Base-by-base conservation (phyloP, 1,140 invertebrate genomes). In the Tigriopus japonicus region DNA sequence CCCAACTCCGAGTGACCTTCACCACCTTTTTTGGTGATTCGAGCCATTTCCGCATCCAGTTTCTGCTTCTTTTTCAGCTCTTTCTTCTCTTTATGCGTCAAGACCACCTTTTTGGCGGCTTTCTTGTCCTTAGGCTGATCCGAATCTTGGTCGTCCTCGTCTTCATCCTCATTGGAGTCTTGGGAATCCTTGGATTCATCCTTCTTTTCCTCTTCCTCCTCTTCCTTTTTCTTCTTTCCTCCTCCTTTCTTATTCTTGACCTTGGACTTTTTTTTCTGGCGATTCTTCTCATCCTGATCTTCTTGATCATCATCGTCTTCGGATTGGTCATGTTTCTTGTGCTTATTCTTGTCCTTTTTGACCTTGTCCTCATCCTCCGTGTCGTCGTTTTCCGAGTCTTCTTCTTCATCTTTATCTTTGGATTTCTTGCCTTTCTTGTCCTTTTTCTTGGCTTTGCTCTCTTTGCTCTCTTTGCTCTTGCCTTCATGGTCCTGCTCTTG, bases 11-110 rank as follows among this genome's bases (percentile, higher is more conserved):
- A 89, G 67, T 87, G 84, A 0, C 86, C 87, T 68, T 86, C 80
- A 0, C 87, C 86, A 52, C 86, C 86, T 72, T 88, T 86, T 68
- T 87, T 88, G 0, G 86, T 82, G 72, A 93, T 75, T 63, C 83
- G 75, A 68, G 94, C 87, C 76, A 96, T 77, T 68, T 93, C 85
- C 66, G 86, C 85, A 66, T 94, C 85, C 75, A 89, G 95, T 66
- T 93, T 88, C 67, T 85, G 78, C 73, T 91, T 80, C 62, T 94
- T 95, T 69, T 93, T 92, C 56, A 91, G 67, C 69, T 94, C 94
- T 68, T 95, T 95, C 67, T 90, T 85, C 68, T 96, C 91, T 72
- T 94, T 96, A 67, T 93, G 87, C 12, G 87, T 88, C 51, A 94
- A 68, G 73, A 92, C 87, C 69, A 83, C 83, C 52, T 63, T 52